phyloP scores from a whole-genome alignment of 2,797 vertebrate species.

The Neosalanx taihuensis region DNA sequence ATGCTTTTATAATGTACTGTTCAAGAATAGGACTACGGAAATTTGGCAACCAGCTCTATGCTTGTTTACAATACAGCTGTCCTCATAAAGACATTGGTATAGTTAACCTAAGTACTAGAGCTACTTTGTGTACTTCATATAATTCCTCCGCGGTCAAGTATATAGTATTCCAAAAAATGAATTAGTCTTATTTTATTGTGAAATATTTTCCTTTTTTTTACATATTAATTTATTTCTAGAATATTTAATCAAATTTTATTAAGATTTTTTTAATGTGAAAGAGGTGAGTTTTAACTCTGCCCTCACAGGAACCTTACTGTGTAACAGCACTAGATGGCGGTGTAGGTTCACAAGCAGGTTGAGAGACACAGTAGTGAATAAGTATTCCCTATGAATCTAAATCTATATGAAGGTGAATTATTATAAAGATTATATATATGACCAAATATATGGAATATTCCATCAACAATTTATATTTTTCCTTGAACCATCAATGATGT shows the following conservation, averaged over 20 bases:
- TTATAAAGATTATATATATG: not conserved
- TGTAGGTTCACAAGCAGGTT: conserved; percentile 23
- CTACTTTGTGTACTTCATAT: not conserved
- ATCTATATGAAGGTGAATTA: not conserved
- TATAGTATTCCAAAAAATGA: not conserved
- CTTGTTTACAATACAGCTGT: conserved; percentile 7
- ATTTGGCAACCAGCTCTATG: not conserved
- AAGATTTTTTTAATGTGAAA: conserved; percentile 8
- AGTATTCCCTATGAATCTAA: not conserved
- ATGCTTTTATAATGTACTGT: not conserved
- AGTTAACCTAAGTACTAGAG: not conserved
- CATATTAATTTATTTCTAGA: conserved; percentile 57
- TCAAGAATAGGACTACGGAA: not conserved
- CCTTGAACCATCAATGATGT: not conserved
- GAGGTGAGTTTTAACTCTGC: not conserved
- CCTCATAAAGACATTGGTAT: not conserved
- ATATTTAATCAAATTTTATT: conserved; percentile 25
- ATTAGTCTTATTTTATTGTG: conserved; percentile 8
- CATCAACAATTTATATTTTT: not conserved
- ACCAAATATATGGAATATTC: conserved; percentile 1
- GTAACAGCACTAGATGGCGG: conserved; percentile 39
- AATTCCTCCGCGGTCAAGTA: not conserved
- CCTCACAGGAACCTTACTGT: not conserved
- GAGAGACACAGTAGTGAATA: not conserved
- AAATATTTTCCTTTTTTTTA: conserved; percentile 32